These are phyloP conservation scores for Philopedon plagiatum DNA, from an alignment of 2,888 invertebrate species.

Conservation along the genomic window DNA sequence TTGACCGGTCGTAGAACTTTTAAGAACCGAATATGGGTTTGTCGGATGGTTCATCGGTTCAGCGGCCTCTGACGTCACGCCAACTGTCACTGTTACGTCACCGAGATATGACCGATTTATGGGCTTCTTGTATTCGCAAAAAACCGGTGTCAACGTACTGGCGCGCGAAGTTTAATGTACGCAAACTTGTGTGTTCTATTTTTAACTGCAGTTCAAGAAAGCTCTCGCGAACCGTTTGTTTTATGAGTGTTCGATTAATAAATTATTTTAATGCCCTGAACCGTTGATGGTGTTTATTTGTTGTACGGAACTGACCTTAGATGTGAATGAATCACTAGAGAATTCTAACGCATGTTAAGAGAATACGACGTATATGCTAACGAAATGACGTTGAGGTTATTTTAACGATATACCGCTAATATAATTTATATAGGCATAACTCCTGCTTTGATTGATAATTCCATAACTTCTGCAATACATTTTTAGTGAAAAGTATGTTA, in stretches of 20 bases:
- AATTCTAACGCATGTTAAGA: background rate
- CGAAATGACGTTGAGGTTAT: no score
- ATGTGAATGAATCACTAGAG: background rate
- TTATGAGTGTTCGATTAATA: background rate
- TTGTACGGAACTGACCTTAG: background rate
- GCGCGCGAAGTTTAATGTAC: constrained; percentile 32
- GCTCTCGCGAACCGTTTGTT: background rate
- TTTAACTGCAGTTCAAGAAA: constrained; percentile 22
- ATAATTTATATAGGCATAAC: no score
- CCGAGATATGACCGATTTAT: constrained; percentile 50
- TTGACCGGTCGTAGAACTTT: constrained; percentile 70
- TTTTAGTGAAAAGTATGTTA: no score
- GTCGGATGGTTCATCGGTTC: constrained; percentile 62
- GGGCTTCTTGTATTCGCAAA: constrained; percentile 30
- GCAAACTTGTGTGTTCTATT: constrained; percentile 32
- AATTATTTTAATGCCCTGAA: background rate
- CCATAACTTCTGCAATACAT: no score
- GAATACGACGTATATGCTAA: no score
- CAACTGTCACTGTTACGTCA: constrained; percentile 64
- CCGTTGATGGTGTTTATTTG: background rate
- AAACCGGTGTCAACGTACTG: constrained; percentile 61
- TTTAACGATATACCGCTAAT: no score
- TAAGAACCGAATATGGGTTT: constrained; percentile 62
- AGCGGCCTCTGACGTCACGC: constrained; percentile 50
- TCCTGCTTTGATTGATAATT: no score